phyloP scores from a whole-genome alignment of 2,888 invertebrate species.

The Macroteleia sp. region DNA sequence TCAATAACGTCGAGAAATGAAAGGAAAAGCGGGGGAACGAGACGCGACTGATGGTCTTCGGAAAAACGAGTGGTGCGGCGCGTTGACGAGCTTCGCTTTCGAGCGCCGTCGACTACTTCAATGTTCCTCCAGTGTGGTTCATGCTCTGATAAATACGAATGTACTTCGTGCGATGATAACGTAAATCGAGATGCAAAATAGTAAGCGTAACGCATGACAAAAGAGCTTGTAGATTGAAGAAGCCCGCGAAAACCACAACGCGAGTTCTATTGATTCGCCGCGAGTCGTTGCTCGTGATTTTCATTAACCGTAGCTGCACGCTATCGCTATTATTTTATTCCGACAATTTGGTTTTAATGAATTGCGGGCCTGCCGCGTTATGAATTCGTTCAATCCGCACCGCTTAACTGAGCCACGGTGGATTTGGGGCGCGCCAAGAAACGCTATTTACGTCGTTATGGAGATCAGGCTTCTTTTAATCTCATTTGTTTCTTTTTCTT shows the following conservation, averaged over 20 bases:
- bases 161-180: conserved; percentile 38
- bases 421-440: no score
- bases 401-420: no score
- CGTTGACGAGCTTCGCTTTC: conserved; percentile 51
- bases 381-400: no score
- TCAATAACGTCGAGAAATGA: conserved; percentile 52
- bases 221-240: conserved; percentile 18
- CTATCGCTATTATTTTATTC: no score
- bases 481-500: no score
- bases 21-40: conserved; percentile 42
- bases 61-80: conserved; percentile 35
- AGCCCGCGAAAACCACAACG: conserved; percentile 32
- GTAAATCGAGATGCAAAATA: conserved; percentile 39
- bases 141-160: conserved; percentile 62
- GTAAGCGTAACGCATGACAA: conserved; percentile 30
- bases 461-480: no score
- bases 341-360: no score
- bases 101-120: conserved; percentile 36
- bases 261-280: conserved; percentile 28
- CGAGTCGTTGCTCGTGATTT: no score
- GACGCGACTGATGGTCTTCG: conserved; percentile 37
- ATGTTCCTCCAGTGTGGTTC: conserved; percentile 32
- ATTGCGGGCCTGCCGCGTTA: no score
- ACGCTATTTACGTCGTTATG: no score
- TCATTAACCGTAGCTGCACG: no score